Evolutionary conservation across 2,113 vertebrate species (phyloP).

Genomic region (Helogale parvula): DNA sequence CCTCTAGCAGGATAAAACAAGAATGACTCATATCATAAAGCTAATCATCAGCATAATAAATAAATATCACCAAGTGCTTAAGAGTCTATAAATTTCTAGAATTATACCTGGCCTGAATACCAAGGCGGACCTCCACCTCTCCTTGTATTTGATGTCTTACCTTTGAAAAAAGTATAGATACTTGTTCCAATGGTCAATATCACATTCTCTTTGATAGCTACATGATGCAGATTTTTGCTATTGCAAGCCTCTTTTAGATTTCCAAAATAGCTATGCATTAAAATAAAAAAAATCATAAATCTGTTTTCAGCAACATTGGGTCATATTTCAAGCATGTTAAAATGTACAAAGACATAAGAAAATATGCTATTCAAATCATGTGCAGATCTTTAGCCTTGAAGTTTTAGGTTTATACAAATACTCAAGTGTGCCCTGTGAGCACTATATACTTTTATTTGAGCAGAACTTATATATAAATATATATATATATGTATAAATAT

Average conservation of each 20-base stretch:
- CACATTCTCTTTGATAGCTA: neutral
- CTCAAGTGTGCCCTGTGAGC: neutral
- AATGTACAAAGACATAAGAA: neutral
- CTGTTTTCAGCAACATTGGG: neutral
- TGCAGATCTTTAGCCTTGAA: neutral
- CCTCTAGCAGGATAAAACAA: neutral
- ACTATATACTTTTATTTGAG: neutral
- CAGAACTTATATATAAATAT: neutral
- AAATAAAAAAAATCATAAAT: neutral
- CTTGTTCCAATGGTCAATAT: neutral
- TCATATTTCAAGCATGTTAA: neutral
- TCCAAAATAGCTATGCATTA: neutral
- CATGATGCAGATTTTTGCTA: neutral
- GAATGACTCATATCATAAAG: neutral
- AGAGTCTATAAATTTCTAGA: neutral
- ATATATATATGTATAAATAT: too few relatives aligned
- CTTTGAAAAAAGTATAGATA: neutral
- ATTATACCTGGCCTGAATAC: neutral
- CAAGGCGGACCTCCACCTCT: rapidly evolving
- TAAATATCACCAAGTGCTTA: neutral
- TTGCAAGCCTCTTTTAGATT: neutral
- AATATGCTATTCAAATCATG: neutral
- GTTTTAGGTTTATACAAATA: neutral
- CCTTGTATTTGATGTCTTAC: neutral
- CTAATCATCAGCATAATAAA: neutral